Base-by-base conservation (phyloP, 2,888 invertebrate species). In the Rugalucina vietnamica region DNA sequence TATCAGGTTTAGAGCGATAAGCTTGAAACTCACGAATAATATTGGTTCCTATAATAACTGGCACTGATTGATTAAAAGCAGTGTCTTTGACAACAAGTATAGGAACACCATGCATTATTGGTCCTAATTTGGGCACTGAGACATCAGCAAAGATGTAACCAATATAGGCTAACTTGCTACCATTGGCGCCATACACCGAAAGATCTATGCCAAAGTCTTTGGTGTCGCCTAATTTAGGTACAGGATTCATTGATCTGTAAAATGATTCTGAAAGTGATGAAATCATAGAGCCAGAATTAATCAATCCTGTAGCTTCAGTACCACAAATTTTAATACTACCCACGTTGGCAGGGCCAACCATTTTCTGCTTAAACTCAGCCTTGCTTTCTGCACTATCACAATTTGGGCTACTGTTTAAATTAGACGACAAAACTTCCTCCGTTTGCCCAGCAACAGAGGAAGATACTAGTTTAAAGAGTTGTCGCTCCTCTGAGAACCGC, bases 41-140 rank as follows among this genome's bases (percentile, higher is more conserved):
- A 65, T 80, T 74, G 14, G 80, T 80, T 39, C 80, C 74, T 14
- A 80, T 73, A 43, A 80, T 74, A 27, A 39, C 75, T 39, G 69
- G 69, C 14, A 57, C 57, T 18, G 37, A 29, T 36, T 29, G 57
- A 34, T 65, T 57, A 39, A 49, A 69, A 29, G 49, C 69, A 69
- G 80, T 74, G 69, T 80, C 60, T 14, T 39, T 32, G 32, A 75
- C 70, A 65, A 70, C 70, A 4, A 70, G n/a, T 24, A 70, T n/a
- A 3, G 70, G 70, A 14, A 70, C 24, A 24, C 10, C 3, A 36
- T 36, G 24, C 8, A 12, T 24, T 18, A 12, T 4, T 12, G 32
- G n/a, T 27, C 34, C 34, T 10, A 70, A 37, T 12, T n/a, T 5
- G 12, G 70, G 70, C 32, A 39, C 37, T 4, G n/a, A 37, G 36